Evolutionary conservation across 2,797 vertebrate species (phyloP).

Genomic region (Morelia viridis): DNA sequence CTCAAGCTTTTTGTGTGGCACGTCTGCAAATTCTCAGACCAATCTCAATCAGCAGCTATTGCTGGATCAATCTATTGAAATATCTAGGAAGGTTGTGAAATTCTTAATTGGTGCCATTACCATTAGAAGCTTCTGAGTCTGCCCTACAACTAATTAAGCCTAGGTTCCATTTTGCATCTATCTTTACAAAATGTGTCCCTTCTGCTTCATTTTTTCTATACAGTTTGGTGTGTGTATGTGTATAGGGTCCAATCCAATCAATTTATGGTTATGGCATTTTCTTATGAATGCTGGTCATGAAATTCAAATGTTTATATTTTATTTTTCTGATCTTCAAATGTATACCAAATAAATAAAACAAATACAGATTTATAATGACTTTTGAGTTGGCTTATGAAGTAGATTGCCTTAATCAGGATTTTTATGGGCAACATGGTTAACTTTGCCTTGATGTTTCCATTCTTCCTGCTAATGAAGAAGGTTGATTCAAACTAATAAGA

Average conservation of each 20-base stretch:
- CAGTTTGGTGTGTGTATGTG: too few species aligned
- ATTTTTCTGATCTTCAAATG: neutral
- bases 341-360: neutral
- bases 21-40: neutral
- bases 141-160: neutral
- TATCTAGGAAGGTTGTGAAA: neutral
- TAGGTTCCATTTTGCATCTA: neutral
- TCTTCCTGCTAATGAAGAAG: neutral
- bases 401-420: neutral
- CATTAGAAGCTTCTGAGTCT: neutral
- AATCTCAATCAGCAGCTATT: neutral
- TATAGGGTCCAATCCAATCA: neutral
- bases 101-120: neutral
- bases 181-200: neutral
- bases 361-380: neutral
- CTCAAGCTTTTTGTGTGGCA: neutral
- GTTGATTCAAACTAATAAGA: conserved; percentile 5
- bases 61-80: neutral
- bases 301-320: neutral
- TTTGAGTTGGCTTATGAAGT: neutral
- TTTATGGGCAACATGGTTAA: neutral
- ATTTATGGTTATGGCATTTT: neutral
- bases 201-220: too few species aligned
- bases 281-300: neutral
- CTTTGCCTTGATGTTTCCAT: neutral